These are phyloP conservation scores for Cephonodes hylas DNA, from an alignment of 2,888 invertebrate species.

Conservation along the genomic window DNA sequence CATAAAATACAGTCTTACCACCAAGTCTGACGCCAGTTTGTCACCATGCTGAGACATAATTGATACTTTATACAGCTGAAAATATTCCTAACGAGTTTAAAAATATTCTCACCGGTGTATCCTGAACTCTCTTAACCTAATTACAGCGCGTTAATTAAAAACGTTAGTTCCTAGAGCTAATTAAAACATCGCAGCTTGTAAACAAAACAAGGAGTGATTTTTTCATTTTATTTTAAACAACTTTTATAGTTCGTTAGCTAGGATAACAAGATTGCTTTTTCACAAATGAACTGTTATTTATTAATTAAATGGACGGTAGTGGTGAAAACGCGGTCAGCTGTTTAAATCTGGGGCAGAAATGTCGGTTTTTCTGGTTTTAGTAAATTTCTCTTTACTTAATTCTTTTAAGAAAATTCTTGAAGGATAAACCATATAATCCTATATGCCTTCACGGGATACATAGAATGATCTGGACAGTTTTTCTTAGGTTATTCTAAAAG, in stretches of 20 bases:
- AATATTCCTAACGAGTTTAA: neutral
- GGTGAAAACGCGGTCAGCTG: too few relatives aligned
- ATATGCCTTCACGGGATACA: too few relatives aligned
- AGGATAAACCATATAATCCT: too few relatives aligned
- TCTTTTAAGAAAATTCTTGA: too few relatives aligned
- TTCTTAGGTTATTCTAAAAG: too few relatives aligned
- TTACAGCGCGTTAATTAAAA: constrained; percentile 3
- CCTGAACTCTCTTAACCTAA: constrained; percentile 3
- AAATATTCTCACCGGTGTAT: neutral
- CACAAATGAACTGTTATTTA: neutral
- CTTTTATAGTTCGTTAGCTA: neutral
- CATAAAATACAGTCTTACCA: neutral
- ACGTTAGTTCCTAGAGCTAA: neutral
- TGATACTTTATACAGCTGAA: neutral
- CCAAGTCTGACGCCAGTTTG: neutral
- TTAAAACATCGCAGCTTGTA: neutral
- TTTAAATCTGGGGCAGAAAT: too few relatives aligned
- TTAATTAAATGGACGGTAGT: neutral
- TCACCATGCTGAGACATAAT: neutral
- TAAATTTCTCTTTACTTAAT: too few relatives aligned
- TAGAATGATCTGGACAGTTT: too few relatives aligned
- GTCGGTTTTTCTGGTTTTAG: too few relatives aligned
- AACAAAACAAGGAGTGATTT: neutral
- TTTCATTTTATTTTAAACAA: neutral
- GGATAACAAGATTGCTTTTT: neutral